Conservation (phyloP, 2,888 invertebrate species). For the Dicyrtomina minuta region DNA sequence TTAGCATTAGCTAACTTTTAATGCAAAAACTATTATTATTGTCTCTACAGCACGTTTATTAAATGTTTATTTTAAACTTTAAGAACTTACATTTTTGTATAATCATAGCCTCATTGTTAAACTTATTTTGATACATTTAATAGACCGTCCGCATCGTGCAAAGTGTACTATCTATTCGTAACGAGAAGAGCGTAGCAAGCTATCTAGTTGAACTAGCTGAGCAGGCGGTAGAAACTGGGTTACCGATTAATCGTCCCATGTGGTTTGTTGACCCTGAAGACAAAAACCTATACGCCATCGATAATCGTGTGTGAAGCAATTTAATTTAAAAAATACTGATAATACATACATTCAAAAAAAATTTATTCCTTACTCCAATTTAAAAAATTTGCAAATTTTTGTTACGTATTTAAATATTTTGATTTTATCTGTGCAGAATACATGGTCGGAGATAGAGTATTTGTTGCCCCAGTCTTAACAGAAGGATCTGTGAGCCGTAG, state of each 20-base stretch:
- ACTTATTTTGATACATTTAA: no score
- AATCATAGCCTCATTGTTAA: no score
- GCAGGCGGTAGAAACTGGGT: conserved; percentile 63
- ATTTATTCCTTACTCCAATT: no score
- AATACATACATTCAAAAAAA: background rate
- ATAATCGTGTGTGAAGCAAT: conserved; percentile 58
- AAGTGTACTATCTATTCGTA: conserved; percentile 34
- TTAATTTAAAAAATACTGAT: no score
- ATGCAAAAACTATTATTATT: no score
- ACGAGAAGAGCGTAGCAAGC: conserved; percentile 23
- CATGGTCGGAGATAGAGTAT: conserved; percentile 71
- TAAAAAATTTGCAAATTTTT: no score
- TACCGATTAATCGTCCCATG: conserved; percentile 75
- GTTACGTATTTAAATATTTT: no score
- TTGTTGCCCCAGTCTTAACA: conserved; percentile 75
- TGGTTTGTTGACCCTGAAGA: conserved; percentile 81
- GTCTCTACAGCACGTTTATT: no score
- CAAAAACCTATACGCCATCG: conserved; percentile 60
- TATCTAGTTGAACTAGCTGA: no score
- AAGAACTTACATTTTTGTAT: no score
- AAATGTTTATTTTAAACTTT: no score
- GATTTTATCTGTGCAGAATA: conserved; percentile 63
- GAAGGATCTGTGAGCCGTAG: conserved; percentile 66
- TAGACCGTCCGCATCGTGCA: conserved; percentile 34
- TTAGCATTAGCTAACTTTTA: no score